Evolutionary conservation across 2,113 vertebrate genomes (phyloP).

Genomic region (Saimiri boliviensis): DNA sequence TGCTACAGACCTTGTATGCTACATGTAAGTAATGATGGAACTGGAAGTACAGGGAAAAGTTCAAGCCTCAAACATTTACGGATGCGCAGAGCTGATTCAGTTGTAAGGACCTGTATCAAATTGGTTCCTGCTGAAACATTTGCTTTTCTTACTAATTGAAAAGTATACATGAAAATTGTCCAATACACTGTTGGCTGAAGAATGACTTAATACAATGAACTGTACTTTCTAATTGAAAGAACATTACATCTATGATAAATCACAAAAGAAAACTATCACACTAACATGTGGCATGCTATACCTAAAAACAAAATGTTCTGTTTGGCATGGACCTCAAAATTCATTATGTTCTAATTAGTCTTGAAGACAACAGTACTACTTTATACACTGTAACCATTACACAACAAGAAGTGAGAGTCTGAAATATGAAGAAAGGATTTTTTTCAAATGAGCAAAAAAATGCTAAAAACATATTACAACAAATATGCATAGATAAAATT

Average conservation of each 20-base stretch:
- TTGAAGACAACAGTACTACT: not conserved
- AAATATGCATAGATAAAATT: slow-evolving; percentile 23
- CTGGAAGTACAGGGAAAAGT: not conserved
- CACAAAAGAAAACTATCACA: slow-evolving; percentile 6
- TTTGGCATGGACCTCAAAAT: slow-evolving; percentile 51
- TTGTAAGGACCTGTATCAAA: not conserved
- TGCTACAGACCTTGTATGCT: not conserved
- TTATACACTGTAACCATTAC: not conserved
- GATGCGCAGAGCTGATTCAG: not conserved
- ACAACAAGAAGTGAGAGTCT: not conserved
- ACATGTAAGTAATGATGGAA: not conserved
- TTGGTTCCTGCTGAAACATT: not conserved
- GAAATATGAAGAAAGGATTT: not conserved
- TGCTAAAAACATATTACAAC: not conserved
- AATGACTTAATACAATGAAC: not conserved
- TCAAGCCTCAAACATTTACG: not conserved
- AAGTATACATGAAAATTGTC: not conserved
- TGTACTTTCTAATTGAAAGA: slow-evolving; percentile 35
- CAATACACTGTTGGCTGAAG: not conserved
- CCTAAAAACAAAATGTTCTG: slow-evolving; percentile 59
- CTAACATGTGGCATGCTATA: slow-evolving; percentile 32
- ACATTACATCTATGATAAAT: slow-evolving; percentile 35
- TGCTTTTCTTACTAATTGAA: slow-evolving; percentile 21
- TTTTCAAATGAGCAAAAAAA: not conserved
- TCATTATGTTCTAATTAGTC: slow-evolving; percentile 40